Evolutionary conservation across 2,113 vertebrate genomes (phyloP).

Genomic region (Nibea coibor): DNA sequence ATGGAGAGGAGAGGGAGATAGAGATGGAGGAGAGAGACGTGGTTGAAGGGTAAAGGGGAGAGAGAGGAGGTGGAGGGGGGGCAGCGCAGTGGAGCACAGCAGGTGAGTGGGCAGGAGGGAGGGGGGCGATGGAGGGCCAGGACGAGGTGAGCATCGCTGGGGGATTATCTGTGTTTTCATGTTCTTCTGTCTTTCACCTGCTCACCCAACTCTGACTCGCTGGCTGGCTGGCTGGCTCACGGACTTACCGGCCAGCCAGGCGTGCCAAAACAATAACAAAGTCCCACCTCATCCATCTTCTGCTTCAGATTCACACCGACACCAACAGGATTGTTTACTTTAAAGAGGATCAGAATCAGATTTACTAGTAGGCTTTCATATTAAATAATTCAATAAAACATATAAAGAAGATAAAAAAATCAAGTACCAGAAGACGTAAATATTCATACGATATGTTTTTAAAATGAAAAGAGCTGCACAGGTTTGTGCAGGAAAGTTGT

Average conservation of each 20-base stretch:
- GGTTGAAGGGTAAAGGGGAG: slow-evolving; percentile 57
- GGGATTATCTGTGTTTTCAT: slow-evolving; percentile 82
- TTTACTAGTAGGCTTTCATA: too few species aligned
- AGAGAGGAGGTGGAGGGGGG: slow-evolving; percentile 45
- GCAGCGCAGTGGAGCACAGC: slow-evolving; percentile 57
- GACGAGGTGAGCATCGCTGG: slow-evolving; percentile 65
- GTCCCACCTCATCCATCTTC: slow-evolving; percentile 45
- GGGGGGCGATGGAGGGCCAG: slow-evolving; percentile 59
- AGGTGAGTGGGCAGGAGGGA: slow-evolving; percentile 64
- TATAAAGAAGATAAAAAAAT: too few species aligned
- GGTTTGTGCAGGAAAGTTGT: too few species aligned
- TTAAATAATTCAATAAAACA: too few species aligned
- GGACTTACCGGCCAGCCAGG: slow-evolving; percentile 55
- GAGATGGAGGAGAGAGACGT: slow-evolving; percentile 37
- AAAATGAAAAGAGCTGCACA: too few species aligned
- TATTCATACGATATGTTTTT: too few species aligned
- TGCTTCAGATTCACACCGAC: slow-evolving; percentile 29
- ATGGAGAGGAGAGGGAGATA: too few species aligned
- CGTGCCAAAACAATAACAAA: slow-evolving; percentile 64
- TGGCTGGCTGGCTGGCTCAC: slow-evolving; percentile 58
- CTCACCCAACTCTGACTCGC: slow-evolving; percentile 77
- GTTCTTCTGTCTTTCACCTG: slow-evolving; percentile 81
- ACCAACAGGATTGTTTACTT: slow-evolving; percentile 2
- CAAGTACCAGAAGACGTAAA: too few species aligned
- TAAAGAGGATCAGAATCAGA: too few species aligned